Conservation (phyloP, 2,113 vertebrate species). For the Symphodus melops region DNA sequence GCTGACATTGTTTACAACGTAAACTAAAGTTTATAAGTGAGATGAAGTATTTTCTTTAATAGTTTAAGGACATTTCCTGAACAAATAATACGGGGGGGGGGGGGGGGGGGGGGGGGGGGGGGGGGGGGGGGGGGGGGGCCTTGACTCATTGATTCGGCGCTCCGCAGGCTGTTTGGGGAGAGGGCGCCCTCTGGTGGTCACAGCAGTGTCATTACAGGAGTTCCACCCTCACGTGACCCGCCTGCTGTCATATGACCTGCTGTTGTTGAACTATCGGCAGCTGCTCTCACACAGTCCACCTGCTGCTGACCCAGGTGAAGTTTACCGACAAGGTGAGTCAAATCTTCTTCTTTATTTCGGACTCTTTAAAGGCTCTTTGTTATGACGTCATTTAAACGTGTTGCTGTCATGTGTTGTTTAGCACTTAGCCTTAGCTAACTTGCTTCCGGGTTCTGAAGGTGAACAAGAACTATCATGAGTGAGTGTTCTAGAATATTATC, state of each 20-base stretch:
- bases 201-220: background rate
- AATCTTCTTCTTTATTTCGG: background rate
- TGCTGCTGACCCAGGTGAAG: background rate
- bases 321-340: conserved; percentile 11
- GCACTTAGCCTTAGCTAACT: background rate
- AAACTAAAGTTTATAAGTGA: too few relatives aligned
- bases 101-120: too few relatives aligned
- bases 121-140: too few relatives aligned
- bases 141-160: too few relatives aligned
- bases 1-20: too few relatives aligned
- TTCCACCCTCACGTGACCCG: conserved; percentile 25
- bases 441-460: background rate
- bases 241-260: conserved; percentile 30
- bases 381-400: background rate
- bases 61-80: too few relatives aligned
- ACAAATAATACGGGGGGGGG: too few relatives aligned
- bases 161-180: too few relatives aligned
- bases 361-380: background rate
- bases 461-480: background rate
- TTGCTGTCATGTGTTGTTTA: background rate
- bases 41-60: too few relatives aligned
- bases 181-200: too few relatives aligned
- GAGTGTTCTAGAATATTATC: background rate
- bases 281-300: background rate
- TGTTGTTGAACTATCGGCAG: background rate